Evolutionary conservation across 1,140 invertebrate genomes (phyloP).

Genomic region (Cherax quadricarinatus): DNA sequence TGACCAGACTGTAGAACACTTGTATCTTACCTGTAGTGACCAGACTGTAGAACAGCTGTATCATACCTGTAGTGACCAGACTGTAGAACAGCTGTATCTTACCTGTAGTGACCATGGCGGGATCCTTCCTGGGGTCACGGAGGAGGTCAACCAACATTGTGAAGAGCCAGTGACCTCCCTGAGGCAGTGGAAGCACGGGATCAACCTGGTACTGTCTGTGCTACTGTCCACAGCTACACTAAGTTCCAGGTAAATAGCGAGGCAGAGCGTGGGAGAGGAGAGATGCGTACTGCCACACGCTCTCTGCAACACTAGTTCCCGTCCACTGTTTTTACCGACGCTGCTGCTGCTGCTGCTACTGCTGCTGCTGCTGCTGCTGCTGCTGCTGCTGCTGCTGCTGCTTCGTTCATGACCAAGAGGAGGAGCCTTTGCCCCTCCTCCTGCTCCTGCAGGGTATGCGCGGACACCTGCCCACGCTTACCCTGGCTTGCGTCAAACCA

Average conservation of each 20-base stretch:
- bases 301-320: too few species aligned
- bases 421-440: too few species aligned
- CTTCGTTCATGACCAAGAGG: too few species aligned
- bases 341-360: not conserved
- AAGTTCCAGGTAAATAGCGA: too few species aligned
- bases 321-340: not conserved
- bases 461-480: too few species aligned
- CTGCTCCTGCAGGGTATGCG: too few species aligned
- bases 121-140: slow-evolving; percentile 43
- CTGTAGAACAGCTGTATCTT: not conserved
- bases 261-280: too few species aligned
- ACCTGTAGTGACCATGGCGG: slow-evolving; percentile 46
- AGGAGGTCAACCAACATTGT: slow-evolving; percentile 45
- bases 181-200: not conserved
- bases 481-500: too few species aligned
- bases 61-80: not conserved
- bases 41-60: not conserved
- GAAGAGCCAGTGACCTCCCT: not conserved
- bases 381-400: not conserved
- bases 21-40: not conserved
- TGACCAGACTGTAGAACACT: not conserved
- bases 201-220: too few species aligned
- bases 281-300: too few species aligned
- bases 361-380: not conserved
- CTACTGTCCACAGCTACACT: too few species aligned